phyloP scores from a whole-genome alignment of 2,888 invertebrate species.

The Platycheirus rosarum region DNA sequence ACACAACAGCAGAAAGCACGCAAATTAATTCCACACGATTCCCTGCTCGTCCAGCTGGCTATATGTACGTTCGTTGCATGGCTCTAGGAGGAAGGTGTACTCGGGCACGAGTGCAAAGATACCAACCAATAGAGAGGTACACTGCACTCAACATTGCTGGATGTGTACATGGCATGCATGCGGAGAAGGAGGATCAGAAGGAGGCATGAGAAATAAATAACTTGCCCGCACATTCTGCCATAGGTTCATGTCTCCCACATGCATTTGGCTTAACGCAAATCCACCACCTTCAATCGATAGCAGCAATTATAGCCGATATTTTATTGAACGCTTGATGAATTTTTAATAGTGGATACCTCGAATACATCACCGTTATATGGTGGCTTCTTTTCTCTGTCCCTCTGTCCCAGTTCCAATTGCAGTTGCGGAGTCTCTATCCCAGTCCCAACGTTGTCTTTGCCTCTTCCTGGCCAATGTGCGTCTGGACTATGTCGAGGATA shows the following conservation, averaged over 20 bases:
- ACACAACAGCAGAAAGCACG: constrained; percentile 63
- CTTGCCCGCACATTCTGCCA: constrained; percentile 50
- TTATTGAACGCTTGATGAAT: constrained; percentile 77
- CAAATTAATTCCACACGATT: constrained; percentile 74
- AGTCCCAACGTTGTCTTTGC: background rate
- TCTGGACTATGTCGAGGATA: constrained; percentile 7
- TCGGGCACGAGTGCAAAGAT: constrained; percentile 24
- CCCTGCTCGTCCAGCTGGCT: constrained; percentile 73
- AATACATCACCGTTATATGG: constrained; percentile 67
- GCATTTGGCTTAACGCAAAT: constrained; percentile 74
- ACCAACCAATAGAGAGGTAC: constrained; percentile 35
- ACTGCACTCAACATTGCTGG: constrained; percentile 18
- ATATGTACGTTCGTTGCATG: constrained; percentile 21
- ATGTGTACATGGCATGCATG: constrained; percentile 3
- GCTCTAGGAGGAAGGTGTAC: constrained; percentile 14
- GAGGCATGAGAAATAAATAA: constrained; percentile 53
- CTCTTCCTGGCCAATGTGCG: background rate
- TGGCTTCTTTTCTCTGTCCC: constrained; percentile 64
- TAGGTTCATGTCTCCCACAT: constrained; percentile 56
- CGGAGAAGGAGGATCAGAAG: constrained; percentile 5
- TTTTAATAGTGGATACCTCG: constrained; percentile 76
- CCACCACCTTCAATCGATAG: constrained; percentile 76
- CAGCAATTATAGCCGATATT: constrained; percentile 77
- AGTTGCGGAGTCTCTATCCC: too few species aligned
- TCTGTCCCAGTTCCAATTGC: background rate